phyloP scores from a whole-genome alignment of 1,140 invertebrate species.

The Apolygus lucorum region DNA sequence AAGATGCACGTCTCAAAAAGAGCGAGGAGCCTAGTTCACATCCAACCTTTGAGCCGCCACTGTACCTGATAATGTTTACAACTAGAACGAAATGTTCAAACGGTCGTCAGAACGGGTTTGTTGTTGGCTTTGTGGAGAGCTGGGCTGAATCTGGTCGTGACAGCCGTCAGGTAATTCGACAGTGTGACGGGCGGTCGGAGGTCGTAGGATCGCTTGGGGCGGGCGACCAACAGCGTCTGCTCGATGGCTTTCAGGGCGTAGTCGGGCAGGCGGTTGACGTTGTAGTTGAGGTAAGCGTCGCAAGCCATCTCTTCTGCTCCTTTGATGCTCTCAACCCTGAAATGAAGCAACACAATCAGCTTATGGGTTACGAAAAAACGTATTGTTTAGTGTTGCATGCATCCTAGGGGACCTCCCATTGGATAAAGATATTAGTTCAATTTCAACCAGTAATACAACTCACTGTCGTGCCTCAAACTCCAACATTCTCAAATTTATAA shows the following conservation, averaged over 20 bases:
- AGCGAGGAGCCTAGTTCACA: too few relatives aligned
- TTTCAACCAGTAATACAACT: too few relatives aligned
- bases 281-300: conserved; percentile 30
- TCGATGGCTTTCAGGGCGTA: conserved; percentile 29
- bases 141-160: conserved; percentile 27
- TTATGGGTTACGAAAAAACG: too few relatives aligned
- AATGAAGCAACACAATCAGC: too few relatives aligned
- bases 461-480: too few relatives aligned
- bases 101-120: neutral
- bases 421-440: too few relatives aligned
- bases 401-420: too few relatives aligned
- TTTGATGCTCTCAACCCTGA: conserved; percentile 9
- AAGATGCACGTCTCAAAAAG: too few relatives aligned
- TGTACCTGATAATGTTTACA: too few relatives aligned
- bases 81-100: neutral
- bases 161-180: conserved; percentile 30
- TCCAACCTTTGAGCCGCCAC: too few relatives aligned
- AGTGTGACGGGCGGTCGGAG: conserved; percentile 27
- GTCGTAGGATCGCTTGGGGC: conserved; percentile 29
- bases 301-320: neutral
- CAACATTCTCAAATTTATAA: too few relatives aligned
- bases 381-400: too few relatives aligned
- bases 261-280: conserved; percentile 26
- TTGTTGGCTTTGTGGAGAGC: neutral
- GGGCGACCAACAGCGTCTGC: conserved; percentile 28